Conservation (phyloP, 1,140 invertebrate species). For the Pissodes strobi region DNA sequence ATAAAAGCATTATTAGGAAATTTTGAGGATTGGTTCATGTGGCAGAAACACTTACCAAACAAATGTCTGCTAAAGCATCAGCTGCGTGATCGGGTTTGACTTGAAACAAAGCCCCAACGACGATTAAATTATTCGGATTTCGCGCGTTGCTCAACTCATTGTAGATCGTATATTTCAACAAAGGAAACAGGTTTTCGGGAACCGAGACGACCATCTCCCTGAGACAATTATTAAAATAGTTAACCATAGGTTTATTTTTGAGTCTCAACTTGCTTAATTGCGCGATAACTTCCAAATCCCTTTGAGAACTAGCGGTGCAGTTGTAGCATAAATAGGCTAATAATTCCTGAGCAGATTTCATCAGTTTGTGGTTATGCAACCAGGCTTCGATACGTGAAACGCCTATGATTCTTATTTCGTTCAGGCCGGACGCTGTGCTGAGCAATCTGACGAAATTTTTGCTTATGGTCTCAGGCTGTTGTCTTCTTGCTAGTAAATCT, state of each 20-base stretch:
- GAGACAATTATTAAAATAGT: conserved; percentile 85
- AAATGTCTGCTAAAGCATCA: conserved; percentile 78
- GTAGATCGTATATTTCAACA: conserved; percentile 90
- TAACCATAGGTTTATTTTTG: conserved; percentile 91
- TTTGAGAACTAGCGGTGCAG: conserved; percentile 74
- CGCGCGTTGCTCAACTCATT: conserved; percentile 91
- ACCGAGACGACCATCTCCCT: conserved; percentile 78
- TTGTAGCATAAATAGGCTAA: conserved; percentile 91
- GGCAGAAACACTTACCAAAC: conserved; percentile 65
- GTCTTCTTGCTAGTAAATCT: conserved; percentile 83
- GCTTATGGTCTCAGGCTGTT: conserved; percentile 83
- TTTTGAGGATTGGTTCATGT: background rate
- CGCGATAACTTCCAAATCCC: conserved; percentile 89
- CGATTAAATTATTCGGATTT: conserved; percentile 93
- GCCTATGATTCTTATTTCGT: conserved; percentile 82
- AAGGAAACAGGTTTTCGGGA: conserved; percentile 81
- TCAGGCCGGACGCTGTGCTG: conserved; percentile 81
- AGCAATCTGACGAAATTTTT: conserved; percentile 86
- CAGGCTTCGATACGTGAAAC: conserved; percentile 87
- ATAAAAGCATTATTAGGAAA: background rate
- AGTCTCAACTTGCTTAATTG: conserved; percentile 87
- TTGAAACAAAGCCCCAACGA: conserved; percentile 85
- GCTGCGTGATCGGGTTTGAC: conserved; percentile 76
- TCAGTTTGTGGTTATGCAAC: conserved; percentile 94
- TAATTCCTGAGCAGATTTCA: conserved; percentile 90